Base-by-base conservation (phyloP, 2,888 invertebrate genomes). In the Melinopterus prodromus region DNA sequence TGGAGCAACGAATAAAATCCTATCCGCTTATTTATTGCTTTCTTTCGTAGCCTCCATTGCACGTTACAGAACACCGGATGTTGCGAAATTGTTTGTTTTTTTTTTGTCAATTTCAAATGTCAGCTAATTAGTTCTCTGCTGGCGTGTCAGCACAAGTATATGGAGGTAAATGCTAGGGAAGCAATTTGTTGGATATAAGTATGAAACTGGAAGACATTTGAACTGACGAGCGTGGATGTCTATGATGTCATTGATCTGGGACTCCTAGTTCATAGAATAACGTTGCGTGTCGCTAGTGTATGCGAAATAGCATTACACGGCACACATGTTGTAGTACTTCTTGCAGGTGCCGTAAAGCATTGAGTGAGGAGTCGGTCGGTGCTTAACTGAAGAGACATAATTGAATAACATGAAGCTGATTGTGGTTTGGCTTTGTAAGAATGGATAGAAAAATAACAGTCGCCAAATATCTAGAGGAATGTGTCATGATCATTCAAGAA, bases 201-300 rank as follows among this genome's bases (percentile, higher is more conserved):
- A 53, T 53, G 53, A 53, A 53, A 53, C 53, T 53, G 53, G 53
- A 53, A 53, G 53, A 53, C 53, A 53, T 53, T 53, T 4, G 1
- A 53, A 7, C 53, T 53, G 53, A 1, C 53, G 53, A 53, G 53
- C 53, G 53, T 53, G 53, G 53, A 53, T 53, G 53, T 53, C 53
- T 3, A 3, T 53, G 53, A 53, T 53, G 53, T 53, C 53, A 53
- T 53, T 53, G 53, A 53, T 53, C 53, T 53, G 53, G 12, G 53
- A 53, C 12, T 53, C 53, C 53, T 53, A 53, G 53, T 53, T 53
- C 53, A 53, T 53, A 6, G 53, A 53, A 53, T 53, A 53, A 53
- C 53, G 53, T 53, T 53, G 53, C 53, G 53, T 53, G 53, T 53
- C 53, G 53, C 53, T 53, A 53, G 53, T 53, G 53, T 53, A 53